phyloP scores from a whole-genome alignment of 2,113 vertebrate genomes.

The Mirza zaza region DNA sequence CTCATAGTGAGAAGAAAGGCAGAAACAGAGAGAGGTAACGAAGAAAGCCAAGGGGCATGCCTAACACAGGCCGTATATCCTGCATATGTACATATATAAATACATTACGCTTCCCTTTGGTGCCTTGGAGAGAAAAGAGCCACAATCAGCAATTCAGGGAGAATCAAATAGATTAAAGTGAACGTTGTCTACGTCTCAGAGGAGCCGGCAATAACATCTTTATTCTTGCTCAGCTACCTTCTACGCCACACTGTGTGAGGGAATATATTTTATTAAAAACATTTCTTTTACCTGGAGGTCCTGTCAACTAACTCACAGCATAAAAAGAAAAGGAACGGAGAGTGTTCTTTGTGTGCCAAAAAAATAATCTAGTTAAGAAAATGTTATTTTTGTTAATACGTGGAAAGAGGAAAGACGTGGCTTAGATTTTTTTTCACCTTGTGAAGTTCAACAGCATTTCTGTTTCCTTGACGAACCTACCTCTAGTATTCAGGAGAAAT shows the following conservation, averaged over 20 bases:
- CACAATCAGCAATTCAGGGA: constrained; percentile 68
- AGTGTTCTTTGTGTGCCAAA: background rate
- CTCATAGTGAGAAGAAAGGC: constrained; percentile 65
- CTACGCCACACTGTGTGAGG: background rate
- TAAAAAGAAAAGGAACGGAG: constrained; percentile 46
- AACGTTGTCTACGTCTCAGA: constrained; percentile 50
- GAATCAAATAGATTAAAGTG: constrained; percentile 70
- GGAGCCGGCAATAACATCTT: constrained; percentile 60
- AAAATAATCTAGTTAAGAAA: constrained; percentile 31
- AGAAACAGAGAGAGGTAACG: background rate
- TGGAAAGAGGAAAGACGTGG: background rate
- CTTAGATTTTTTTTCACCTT: background rate
- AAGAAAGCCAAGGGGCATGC: background rate
- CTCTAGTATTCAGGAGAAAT: background rate
- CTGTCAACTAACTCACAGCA: constrained; percentile 60
- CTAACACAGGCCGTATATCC: background rate
- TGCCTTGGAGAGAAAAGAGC: constrained; percentile 66
- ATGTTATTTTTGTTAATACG: background rate
- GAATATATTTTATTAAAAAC: constrained; percentile 77
- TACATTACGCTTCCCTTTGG: constrained; percentile 66
- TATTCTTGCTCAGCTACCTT: constrained; percentile 65
- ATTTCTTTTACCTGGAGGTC: constrained; percentile 76
- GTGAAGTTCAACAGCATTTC: background rate
- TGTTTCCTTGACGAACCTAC: background rate
- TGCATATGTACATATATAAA: constrained; percentile 39